Conservation (phyloP, 2,888 invertebrate species). For the Xanthorhoe designata region DNA sequence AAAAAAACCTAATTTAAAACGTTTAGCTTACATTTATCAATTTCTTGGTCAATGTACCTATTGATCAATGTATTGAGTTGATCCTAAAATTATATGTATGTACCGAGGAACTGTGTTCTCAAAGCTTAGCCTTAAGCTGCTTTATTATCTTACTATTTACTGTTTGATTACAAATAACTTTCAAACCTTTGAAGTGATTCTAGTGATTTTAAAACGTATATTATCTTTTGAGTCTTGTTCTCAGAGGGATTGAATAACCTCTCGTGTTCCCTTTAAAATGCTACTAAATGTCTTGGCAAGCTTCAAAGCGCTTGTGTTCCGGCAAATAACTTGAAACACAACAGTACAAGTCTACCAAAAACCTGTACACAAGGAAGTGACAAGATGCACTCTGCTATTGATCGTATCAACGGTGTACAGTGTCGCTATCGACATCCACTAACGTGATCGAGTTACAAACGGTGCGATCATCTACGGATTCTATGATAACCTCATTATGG, state of each 20-base stretch:
- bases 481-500: slow-evolving; percentile 15
- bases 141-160: no score
- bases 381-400: neutral
- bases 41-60: neutral
- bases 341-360: neutral
- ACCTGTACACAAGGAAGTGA: neutral
- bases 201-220: no score
- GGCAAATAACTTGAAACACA: neutral
- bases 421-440: slow-evolving; percentile 12
- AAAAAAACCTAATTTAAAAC: neutral
- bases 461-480: slow-evolving; percentile 18
- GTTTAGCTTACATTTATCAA: neutral
- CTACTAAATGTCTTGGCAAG: no score
- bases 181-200: neutral
- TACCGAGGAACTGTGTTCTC: no score
- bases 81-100: no score
- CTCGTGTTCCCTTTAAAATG: no score
- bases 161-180: neutral
- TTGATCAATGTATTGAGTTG: no score
- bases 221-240: no score
- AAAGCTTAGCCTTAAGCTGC: no score
- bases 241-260: no score
- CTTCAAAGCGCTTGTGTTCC: neutral
- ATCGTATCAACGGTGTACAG: slow-evolving; percentile 13
- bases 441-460: slow-evolving; percentile 29